Evolutionary conservation across 2,113 vertebrate genomes (phyloP).

Genomic region (Rallus limicola): DNA sequence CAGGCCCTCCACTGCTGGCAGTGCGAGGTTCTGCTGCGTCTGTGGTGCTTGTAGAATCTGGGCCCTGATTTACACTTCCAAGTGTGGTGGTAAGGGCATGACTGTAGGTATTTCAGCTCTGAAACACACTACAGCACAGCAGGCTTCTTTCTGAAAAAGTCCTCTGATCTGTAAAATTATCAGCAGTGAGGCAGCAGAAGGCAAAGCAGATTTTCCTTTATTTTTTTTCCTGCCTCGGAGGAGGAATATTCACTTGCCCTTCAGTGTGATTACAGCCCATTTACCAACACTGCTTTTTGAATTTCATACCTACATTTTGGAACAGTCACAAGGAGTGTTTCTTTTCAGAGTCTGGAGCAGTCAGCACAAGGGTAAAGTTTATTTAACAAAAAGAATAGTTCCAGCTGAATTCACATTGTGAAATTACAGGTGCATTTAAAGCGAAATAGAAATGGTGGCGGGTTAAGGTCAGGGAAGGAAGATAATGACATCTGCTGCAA

Average conservation of each 20-base stretch:
- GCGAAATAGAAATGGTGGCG: slow-evolving; percentile 10
- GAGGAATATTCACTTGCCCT: slow-evolving; percentile 3
- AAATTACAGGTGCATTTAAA: slow-evolving; percentile 57
- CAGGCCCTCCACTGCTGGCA: accelerated
- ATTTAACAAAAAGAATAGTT: slow-evolving; percentile 70
- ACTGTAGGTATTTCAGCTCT: not conserved
- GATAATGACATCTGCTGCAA: slow-evolving; percentile 6
- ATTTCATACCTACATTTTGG: slow-evolving; percentile 49
- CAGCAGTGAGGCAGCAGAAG: not conserved
- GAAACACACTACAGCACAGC: not conserved
- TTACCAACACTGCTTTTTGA: not conserved
- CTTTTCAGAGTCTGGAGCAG: slow-evolving; percentile 14
- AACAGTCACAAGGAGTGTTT: slow-evolving; percentile 16
- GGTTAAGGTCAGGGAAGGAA: slow-evolving; percentile 25
- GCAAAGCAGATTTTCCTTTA: not conserved
- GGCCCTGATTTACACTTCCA: not conserved
- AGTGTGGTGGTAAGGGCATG: not conserved
- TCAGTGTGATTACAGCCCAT: slow-evolving; percentile 25
- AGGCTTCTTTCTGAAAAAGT: not conserved
- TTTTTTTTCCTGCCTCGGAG: not conserved
- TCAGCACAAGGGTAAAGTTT: slow-evolving; percentile 55
- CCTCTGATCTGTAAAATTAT: not conserved
- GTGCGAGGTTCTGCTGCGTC: not conserved
- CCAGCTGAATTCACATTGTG: slow-evolving; percentile 52
- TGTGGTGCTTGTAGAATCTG: accelerated